These are phyloP conservation scores for Hycleus cichorii DNA, from an alignment of 1,140 invertebrate genomes.

Conservation along the genomic window DNA sequence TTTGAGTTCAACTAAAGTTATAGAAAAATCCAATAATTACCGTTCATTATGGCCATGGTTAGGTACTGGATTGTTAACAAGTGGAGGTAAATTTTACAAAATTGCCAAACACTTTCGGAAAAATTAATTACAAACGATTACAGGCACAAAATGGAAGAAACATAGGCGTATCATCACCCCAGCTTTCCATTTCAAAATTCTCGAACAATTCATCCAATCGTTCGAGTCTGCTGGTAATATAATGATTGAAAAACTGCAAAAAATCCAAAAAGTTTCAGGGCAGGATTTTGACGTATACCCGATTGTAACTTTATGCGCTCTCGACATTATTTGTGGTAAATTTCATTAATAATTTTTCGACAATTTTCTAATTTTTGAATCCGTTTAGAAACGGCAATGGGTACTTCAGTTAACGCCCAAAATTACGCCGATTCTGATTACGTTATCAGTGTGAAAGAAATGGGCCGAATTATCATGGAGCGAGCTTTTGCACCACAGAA, in stretches of 20 bases:
- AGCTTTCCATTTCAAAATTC: slow-evolving; percentile 77
- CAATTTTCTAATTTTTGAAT: slow-evolving; percentile 24
- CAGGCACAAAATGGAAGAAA: slow-evolving; percentile 49
- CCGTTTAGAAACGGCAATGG: slow-evolving; percentile 74
- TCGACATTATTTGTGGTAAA: slow-evolving; percentile 71
- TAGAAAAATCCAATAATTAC: slow-evolving; percentile 69
- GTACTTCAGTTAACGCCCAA: slow-evolving; percentile 67
- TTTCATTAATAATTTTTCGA: background rate
- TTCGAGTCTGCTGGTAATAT: slow-evolving; percentile 61
- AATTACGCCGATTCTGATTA: slow-evolving; percentile 62
- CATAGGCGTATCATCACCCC: slow-evolving; percentile 70
- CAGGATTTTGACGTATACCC: slow-evolving; percentile 54
- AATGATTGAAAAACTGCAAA: slow-evolving; percentile 50
- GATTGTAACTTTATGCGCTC: slow-evolving; percentile 55
- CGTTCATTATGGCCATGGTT: slow-evolving; percentile 68
- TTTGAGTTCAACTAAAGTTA: slow-evolving; percentile 60
- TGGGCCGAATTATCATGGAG: slow-evolving; percentile 38
- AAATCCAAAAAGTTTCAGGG: slow-evolving; percentile 40
- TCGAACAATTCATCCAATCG: slow-evolving; percentile 66
- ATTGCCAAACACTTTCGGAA: no score
- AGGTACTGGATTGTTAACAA: slow-evolving; percentile 67
- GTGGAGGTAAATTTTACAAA: slow-evolving; percentile 41
- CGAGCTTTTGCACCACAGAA: slow-evolving; percentile 41
- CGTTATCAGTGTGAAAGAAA: slow-evolving; percentile 60
- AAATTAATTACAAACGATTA: background rate